Base-by-base conservation (phyloP, 2,113 vertebrate species). In the Engystomops pustulosus region DNA sequence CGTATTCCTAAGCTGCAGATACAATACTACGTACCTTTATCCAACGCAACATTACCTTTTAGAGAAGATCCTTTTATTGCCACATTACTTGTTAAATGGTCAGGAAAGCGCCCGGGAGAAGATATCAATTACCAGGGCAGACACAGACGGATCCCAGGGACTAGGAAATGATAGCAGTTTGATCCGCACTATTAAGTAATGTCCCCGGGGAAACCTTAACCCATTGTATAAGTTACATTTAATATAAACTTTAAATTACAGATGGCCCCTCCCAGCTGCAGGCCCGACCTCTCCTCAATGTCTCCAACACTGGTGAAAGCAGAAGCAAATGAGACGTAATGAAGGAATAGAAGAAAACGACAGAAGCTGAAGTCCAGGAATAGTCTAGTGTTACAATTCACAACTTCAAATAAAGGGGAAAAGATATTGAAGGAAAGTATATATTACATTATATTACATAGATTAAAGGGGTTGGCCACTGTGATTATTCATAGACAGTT, bases 51-150 rank as follows among this genome's bases (percentile, higher is more conserved):
- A 76, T 76, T 76, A 76, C 47, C 34, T 30, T 36, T 76, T 76
- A 76, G 44, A 55, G 17, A 51, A 32, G 14, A 32, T 76, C 47
- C 30, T 10, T 55, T 76, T 76, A 76, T 53, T 20, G 72, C 49
- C 5, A 30, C 27, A 76, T 76, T 76, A 76, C 72, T n/a, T 53
- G 72, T 76, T 76, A 76, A 76, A 76, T 76, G 72, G 20, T 36
- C 72, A 55, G 47, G 49, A 76, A 76, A 32, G 27, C 18, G 55
- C 72, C 70, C 49, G n/a, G 27, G 47, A 76, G 27, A 76, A 51
- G 72, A 36, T 55, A 76, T 76, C 49, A 53, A 76, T 76, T 76
- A 76, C 47, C 2, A 6, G 45, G 47, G 55, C 27, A 23, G 30
- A 53, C 72, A 53, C 30, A 76, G 49, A 76, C 23, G 27, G 71